These are phyloP conservation scores for Drosophila birchii DNA, from an alignment of 2,888 invertebrate genomes.

Conservation along the genomic window DNA sequence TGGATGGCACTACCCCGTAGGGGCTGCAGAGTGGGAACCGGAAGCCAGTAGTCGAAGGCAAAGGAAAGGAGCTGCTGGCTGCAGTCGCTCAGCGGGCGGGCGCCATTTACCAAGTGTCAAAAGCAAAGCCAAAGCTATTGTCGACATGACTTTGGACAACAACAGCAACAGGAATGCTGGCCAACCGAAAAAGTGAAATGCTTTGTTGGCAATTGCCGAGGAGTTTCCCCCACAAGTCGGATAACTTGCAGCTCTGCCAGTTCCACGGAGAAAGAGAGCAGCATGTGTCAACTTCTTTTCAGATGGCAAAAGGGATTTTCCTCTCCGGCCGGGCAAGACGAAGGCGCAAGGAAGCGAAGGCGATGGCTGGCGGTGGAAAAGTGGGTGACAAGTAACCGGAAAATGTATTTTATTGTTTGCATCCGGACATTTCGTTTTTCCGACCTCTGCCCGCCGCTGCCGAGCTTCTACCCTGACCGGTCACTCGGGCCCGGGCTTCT, in stretches of 20 bases:
- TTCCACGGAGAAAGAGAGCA: slow-evolving; percentile 47
- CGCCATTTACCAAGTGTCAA: slow-evolving; percentile 83
- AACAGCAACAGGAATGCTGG: slow-evolving; percentile 52
- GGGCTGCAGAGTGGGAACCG: neutral
- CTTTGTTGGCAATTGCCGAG: slow-evolving; percentile 81
- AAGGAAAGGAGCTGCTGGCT: slow-evolving; percentile 47
- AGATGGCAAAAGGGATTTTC: slow-evolving; percentile 44
- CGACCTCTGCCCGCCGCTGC: slow-evolving; percentile 32
- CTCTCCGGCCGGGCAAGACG: slow-evolving; percentile 21
- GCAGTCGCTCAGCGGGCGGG: slow-evolving; percentile 81
- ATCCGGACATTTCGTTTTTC: slow-evolving; percentile 77
- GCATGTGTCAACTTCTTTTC: slow-evolving; percentile 76
- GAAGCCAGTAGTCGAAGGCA: slow-evolving; percentile 13
- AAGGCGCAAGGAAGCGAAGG: slow-evolving; percentile 11
- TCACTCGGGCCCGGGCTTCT: slow-evolving; percentile 12
- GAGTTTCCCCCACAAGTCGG: slow-evolving; percentile 71
- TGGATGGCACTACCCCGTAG: slow-evolving; percentile 20
- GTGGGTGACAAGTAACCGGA: slow-evolving; percentile 83
- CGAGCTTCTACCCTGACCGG: slow-evolving; percentile 21
- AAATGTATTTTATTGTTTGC: slow-evolving; percentile 84
- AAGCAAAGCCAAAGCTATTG: slow-evolving; percentile 84
- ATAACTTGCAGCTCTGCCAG: slow-evolving; percentile 51
- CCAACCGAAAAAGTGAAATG: slow-evolving; percentile 71
- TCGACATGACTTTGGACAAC: slow-evolving; percentile 82
- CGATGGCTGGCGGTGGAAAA: slow-evolving; percentile 53